Evolutionary conservation across 1,140 invertebrate genomes (phyloP).

Genomic region (Marisa cornuarietis): DNA sequence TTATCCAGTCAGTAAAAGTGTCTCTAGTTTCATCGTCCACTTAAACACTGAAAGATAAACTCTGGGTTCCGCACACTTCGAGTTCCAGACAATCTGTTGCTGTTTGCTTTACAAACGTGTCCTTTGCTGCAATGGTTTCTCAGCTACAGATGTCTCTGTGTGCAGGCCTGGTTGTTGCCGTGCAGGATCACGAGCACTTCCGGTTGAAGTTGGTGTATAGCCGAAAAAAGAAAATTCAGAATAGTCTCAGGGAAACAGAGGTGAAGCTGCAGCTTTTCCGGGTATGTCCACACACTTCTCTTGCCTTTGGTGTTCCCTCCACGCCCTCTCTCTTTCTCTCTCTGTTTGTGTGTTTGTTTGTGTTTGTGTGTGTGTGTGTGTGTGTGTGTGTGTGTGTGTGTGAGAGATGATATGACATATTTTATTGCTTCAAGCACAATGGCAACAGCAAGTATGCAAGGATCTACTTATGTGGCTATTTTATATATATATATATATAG

Average conservation of each 20-base stretch:
- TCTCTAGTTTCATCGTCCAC: too few species aligned
- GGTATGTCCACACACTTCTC: conserved; percentile 20
- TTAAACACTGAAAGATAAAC: too few species aligned
- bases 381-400: background rate
- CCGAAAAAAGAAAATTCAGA: conserved; percentile 56
- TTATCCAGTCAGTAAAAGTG: too few species aligned
- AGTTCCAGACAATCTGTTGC: too few species aligned
- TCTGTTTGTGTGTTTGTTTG: background rate
- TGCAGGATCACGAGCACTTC: conserved; percentile 60
- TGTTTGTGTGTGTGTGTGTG: background rate
- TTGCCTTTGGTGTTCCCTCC: too few species aligned
- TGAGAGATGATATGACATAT: background rate
- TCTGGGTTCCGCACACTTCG: too few species aligned
- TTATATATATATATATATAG: too few species aligned
- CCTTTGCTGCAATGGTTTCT: background rate
- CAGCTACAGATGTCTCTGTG: conserved; percentile 8
- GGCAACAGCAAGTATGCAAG: background rate
- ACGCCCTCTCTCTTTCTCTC: too few species aligned
- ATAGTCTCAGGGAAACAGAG: conserved; percentile 52
- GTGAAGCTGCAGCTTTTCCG: conserved; percentile 53
- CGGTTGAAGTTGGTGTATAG: conserved; percentile 56
- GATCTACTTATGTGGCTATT: too few species aligned
- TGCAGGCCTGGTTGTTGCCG: conserved; percentile 57
- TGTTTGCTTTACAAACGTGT: too few species aligned
- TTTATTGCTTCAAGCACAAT: background rate